phyloP scores from a whole-genome alignment of 2,888 invertebrate species.

The Aelia acuminata region DNA sequence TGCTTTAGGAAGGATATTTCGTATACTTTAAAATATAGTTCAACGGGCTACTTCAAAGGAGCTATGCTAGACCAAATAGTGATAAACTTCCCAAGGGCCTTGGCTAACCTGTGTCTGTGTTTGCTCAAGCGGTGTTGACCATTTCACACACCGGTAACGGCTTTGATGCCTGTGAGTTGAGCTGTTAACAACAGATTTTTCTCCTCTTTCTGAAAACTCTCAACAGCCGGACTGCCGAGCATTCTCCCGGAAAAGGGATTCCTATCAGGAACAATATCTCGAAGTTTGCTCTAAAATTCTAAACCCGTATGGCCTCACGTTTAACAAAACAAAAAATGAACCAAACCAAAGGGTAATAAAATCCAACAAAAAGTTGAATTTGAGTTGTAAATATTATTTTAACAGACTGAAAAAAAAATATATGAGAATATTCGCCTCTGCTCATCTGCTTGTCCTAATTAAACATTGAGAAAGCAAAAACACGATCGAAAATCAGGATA shows the following conservation, averaged over 20 bases:
- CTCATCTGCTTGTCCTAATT: no score
- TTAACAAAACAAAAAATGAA: no score
- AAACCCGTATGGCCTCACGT: neutral
- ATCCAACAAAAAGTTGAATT: no score
- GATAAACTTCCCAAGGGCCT: neutral
- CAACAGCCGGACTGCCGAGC: neutral
- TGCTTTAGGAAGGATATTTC: no score
- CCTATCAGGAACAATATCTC: neutral
- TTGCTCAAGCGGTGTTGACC: conserved; percentile 9
- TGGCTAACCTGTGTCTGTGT: neutral
- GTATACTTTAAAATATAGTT: neutral
- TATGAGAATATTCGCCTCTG: no score
- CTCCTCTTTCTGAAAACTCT: neutral
- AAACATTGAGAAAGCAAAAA: no score
- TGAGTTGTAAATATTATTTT: no score
- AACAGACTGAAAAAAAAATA: no score
- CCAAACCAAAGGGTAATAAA: no score
- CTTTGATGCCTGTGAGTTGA: conserved; percentile 8
- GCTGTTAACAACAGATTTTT: conserved; percentile 30
- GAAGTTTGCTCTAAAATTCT: neutral
- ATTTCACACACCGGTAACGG: conserved; percentile 15
- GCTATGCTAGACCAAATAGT: neutral
- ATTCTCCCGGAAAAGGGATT: neutral
- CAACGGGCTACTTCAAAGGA: neutral
- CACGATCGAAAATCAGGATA: no score